Conservation (phyloP, 2,888 invertebrate species). For the Craniophora ligustri region DNA sequence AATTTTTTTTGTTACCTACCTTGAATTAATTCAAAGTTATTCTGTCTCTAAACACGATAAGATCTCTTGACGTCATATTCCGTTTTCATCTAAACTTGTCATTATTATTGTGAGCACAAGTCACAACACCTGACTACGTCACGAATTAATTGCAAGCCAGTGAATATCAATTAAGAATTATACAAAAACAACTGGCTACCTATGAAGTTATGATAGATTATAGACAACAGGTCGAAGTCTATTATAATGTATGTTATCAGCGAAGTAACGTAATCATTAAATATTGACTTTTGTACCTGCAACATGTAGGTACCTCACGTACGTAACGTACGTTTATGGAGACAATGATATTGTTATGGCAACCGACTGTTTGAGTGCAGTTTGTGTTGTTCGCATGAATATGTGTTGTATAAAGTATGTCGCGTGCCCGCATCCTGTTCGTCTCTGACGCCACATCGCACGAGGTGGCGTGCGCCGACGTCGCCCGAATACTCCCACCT, state of each 20-base stretch:
- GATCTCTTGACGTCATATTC: constrained; percentile 47
- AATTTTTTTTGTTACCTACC: constrained; percentile 14
- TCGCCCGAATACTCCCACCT: constrained; percentile 72
- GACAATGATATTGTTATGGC: constrained; percentile 57
- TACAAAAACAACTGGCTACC: constrained; percentile 32
- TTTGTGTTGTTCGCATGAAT: constrained; percentile 41
- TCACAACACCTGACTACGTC: constrained; percentile 46
- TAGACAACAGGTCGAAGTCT: constrained; percentile 14
- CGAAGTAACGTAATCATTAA: constrained; percentile 15
- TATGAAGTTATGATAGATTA: constrained; percentile 29
- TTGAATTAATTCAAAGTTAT: constrained; percentile 35
- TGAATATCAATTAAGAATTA: constrained; percentile 37
- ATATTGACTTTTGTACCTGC: constrained; percentile 28
- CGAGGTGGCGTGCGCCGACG: constrained; percentile 79
- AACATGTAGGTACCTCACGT: constrained; percentile 8
- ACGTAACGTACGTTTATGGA: constrained; percentile 13
- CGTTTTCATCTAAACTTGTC: constrained; percentile 45
- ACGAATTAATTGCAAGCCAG: constrained; percentile 46
- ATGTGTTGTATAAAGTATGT: constrained; percentile 67
- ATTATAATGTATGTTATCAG: constrained; percentile 20
- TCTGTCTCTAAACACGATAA: constrained; percentile 32
- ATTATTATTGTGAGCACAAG: constrained; percentile 40
- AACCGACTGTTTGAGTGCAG: constrained; percentile 59
- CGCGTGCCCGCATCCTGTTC: constrained; percentile 84
- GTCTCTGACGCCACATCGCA: constrained; percentile 81